Evolutionary conservation across 2,888 invertebrate species (phyloP), one percentile per base, ranked within the genome.

Genomic region (Dasysyrphus tricinctus): DNA sequence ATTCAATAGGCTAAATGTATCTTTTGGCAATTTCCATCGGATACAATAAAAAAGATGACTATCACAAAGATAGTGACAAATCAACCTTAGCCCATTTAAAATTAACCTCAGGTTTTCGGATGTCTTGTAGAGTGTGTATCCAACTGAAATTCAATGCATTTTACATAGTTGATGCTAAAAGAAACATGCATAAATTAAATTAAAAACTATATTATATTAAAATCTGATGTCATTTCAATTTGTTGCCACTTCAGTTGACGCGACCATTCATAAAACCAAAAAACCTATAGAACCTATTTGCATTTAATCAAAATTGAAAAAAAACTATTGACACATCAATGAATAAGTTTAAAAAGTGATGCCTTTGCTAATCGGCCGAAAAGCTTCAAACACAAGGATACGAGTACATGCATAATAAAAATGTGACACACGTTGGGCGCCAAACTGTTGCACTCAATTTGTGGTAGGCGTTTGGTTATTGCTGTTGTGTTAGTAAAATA

Each of bases 321-420:
- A 63, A 76, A 80, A 70, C 74, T 83, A 70, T 59, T 70, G 63
- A 42, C 49, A 54, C 44, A 37, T 65, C 67, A 34, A 80, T 84
- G 84, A 84, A 80, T 84, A 80, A 65, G 49, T 80, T 72, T 72
- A 75, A 61, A 80, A 34, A 39, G n/a, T 19, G 56, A 19, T 37
- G 67, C 37, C 69, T 34, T 14, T 24, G 24, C 14, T 7, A 44
- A 24, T 24, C 24, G 24, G 42, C 32, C 29, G 1, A 44, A 65
- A 44, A 32, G 42, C 63, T 29, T 6, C 24, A n/a, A 5, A 63
- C 7, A 9, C 7, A 37, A 19, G 4, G 8, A 56, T 7, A 12
- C 3, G 3, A 24, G 24, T 24, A 24, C 24, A 24, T 24, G 24
- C 24, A 24, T 24, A 24, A 24, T 1, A 24, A 24, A 2, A 24